These are phyloP conservation scores for Hedychridium roseum DNA, from an alignment of 2,888 invertebrate species.

Conservation along the genomic window DNA sequence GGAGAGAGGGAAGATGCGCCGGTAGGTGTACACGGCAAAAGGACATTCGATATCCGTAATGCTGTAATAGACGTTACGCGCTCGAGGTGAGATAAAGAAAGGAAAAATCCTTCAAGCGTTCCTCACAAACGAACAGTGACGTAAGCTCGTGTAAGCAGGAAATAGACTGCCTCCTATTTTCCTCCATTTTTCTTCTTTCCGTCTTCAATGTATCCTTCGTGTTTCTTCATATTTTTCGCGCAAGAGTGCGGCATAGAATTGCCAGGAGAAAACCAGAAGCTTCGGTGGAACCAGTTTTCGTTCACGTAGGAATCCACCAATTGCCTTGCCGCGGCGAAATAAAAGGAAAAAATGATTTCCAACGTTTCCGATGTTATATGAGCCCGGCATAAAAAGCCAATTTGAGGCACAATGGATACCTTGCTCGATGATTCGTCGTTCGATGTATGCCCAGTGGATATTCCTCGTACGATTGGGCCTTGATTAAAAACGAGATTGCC, in stretches of 20 bases:
- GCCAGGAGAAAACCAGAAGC: conserved; percentile 17
- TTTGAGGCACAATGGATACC: conserved; percentile 50
- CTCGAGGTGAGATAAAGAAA: conserved; percentile 12
- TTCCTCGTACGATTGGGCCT: conserved; percentile 38
- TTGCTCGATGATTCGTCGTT: conserved; percentile 43
- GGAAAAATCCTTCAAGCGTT: conserved; percentile 40
- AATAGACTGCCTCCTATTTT: conserved; percentile 45
- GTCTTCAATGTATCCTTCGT: too few species aligned
- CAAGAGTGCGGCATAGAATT: neutral
- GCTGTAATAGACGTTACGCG: conserved; percentile 49
- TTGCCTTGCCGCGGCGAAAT: too few species aligned
- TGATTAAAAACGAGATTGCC: conserved; percentile 57
- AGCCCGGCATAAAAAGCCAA: conserved; percentile 54
- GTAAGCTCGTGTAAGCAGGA: conserved; percentile 52
- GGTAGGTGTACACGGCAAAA: conserved; percentile 53
- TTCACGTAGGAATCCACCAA: conserved; percentile 19
- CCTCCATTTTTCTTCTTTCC: too few species aligned
- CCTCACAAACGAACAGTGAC: conserved; percentile 33
- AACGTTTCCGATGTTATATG: conserved; percentile 48
- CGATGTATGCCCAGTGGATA: conserved; percentile 37
- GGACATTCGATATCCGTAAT: conserved; percentile 64
- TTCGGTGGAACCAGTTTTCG: conserved; percentile 28
- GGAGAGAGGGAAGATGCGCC: conserved; percentile 29
- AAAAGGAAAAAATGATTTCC: too few species aligned
- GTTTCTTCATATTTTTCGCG: too few species aligned